Base-by-base conservation (phyloP, 2,113 vertebrate species). In the Nycticebus coucang region DNA sequence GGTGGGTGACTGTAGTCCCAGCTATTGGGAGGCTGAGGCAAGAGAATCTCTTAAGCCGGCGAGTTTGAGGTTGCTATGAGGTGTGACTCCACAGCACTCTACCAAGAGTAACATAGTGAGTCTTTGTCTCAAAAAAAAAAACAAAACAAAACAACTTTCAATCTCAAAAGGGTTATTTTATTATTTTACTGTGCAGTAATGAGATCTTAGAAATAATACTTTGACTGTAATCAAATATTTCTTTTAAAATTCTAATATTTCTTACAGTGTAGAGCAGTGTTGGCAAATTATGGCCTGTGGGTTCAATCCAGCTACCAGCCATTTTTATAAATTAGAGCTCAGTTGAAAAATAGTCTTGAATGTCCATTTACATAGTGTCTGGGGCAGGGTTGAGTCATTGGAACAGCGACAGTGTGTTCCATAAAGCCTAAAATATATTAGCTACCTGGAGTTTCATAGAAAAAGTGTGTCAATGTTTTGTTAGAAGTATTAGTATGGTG, bases 111-210 rank as follows among this genome's bases (percentile, higher is more conserved):
- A 50, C 45, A 50, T 50, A 50, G 45, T 50, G 45, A 50, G 45
- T 9, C 45, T 45, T 8, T 50, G 45, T 50, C 45, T 50, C 45
- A 50, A 50, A 50, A 10, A 10, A 50, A 50, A 50, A 50, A 50
- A 9, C 2, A 9, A 50, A 41, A 41, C 3, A 41, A 41, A 41
- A 41, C 41, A 41, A 41, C 17, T 86, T 62, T 2, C 35, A 53
- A 84, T 35, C 69, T 92, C 50, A 84, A 81, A 85, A 91, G 33
- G 80, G 62, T 4, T 75, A 33, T 80, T 85, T 94, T 84, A 53
- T 71, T 85, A 71, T 75, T 85, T 89, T 92, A 96, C 35, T 89
- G 17, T 69, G 83, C n/a, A 53, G 55, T 53, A 66, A 21, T 82
- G 11, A 91, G 66, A 72, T 71, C 4, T 64, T 95, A 57, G 66